These are phyloP conservation scores for Pomacea maculata DNA, from an alignment of 1,140 invertebrate genomes.

Conservation along the genomic window DNA sequence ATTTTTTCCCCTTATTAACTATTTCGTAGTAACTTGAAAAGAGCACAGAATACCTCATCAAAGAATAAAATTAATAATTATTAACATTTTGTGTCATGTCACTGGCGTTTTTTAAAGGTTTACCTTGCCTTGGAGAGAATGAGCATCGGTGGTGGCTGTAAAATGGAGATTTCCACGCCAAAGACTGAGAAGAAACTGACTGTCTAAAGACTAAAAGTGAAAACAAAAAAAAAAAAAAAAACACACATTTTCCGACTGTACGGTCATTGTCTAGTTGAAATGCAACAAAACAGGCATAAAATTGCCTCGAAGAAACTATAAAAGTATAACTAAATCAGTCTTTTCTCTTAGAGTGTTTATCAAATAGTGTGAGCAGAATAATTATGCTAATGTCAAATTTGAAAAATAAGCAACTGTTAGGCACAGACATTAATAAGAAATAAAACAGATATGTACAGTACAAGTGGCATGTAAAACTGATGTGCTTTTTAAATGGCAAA, in stretches of 20 bases:
- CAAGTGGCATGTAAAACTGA: too few relatives aligned
- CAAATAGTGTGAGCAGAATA: neutral
- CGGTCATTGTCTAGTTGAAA: too few relatives aligned
- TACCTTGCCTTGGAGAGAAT: constrained; percentile 5
- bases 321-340: neutral
- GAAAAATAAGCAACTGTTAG: neutral
- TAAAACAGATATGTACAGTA: too few relatives aligned
- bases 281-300: constrained; percentile 6
- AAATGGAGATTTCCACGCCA: constrained; percentile 5
- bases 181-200: constrained; percentile 9
- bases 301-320: neutral
- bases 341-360: neutral
- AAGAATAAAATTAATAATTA: too few relatives aligned
- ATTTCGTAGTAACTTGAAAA: too few relatives aligned
- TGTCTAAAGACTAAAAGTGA: constrained; percentile 3
- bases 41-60: too few relatives aligned
- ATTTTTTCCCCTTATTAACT: too few relatives aligned
- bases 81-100: too few relatives aligned
- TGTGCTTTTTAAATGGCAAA: too few relatives aligned
- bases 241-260: too few relatives aligned
- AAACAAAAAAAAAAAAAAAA: neutral
- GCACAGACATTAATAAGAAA: too few relatives aligned
- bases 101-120: neutral
- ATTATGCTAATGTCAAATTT: neutral
- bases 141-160: neutral